Evolutionary conservation across 2,113 vertebrate genomes (phyloP).

Genomic region (Polypterus bichir): DNA sequence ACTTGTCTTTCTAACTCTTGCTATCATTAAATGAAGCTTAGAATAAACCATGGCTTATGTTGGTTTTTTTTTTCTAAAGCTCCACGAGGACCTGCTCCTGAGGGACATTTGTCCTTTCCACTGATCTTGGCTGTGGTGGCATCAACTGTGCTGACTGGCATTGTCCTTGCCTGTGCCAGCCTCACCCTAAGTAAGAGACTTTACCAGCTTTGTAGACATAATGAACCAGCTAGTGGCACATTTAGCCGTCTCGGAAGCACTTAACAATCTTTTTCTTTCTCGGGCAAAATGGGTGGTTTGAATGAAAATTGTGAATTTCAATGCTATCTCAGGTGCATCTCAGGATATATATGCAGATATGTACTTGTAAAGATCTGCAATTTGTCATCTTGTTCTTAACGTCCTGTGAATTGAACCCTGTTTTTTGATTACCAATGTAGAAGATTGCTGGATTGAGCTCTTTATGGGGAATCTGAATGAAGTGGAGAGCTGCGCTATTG

Average conservation of each 20-base stretch:
- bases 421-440: too few relatives aligned
- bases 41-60: too few relatives aligned
- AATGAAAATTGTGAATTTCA: neutral
- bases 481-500: too few relatives aligned
- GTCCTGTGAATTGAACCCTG: too few relatives aligned
- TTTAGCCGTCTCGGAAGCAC: constrained; percentile 50
- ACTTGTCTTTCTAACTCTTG: too few relatives aligned
- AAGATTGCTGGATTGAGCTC: too few relatives aligned
- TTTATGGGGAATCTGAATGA: too few relatives aligned
- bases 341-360: too few relatives aligned
- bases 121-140: constrained; percentile 65
- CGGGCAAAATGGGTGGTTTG: neutral
- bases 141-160: constrained; percentile 55
- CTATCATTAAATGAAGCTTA: too few relatives aligned
- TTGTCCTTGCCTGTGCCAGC: constrained; percentile 61
- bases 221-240: constrained; percentile 33
- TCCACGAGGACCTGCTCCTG: constrained; percentile 29
- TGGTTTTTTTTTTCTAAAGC: constrained; percentile 21
- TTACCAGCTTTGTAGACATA: constrained; percentile 42
- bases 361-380: too few relatives aligned
- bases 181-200: constrained; percentile 73
- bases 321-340: too few relatives aligned
- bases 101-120: constrained; percentile 51
- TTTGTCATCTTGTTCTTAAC: too few relatives aligned
- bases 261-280: neutral